Percentiles rank a stretch among this genome's conserved stretches.
Conservation (phyloP, 1,140 invertebrate genomes). For the Trachymyrmex cornetzi region DNA sequence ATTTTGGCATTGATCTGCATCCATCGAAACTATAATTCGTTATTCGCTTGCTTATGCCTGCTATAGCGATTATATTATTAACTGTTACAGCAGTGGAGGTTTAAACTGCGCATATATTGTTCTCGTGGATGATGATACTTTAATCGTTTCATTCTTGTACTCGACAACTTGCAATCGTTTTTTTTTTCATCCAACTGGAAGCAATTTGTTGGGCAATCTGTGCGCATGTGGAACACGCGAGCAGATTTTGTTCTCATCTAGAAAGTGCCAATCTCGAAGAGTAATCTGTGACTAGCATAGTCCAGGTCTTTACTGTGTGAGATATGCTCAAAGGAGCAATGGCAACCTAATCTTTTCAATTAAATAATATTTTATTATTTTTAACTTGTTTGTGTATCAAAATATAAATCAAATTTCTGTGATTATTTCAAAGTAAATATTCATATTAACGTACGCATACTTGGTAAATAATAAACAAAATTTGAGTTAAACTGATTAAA, state of each 20-base stretch:
- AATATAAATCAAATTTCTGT: too few relatives aligned
- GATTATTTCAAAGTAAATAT: too few relatives aligned
- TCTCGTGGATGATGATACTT: conserved; percentile 2
- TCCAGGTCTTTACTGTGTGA: not conserved
- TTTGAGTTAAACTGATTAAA: too few relatives aligned
- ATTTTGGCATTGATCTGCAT: conserved; percentile 36
- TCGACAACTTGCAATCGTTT: not conserved
- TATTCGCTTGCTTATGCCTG: not conserved
- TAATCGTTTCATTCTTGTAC: not conserved
- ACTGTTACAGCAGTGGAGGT: not conserved
- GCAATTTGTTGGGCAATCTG: conserved; percentile 34
- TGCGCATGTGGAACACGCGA: not conserved
- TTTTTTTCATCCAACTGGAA: not conserved
- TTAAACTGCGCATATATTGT: not conserved
- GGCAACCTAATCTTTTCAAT: too few relatives aligned
- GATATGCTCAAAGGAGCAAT: too few relatives aligned
- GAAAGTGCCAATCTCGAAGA: conserved; percentile 1
- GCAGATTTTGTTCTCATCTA: conserved; percentile 42
- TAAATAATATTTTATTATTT: too few relatives aligned
- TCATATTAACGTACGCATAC: too few relatives aligned
- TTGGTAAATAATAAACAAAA: too few relatives aligned
- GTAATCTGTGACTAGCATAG: not conserved
- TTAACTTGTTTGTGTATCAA: too few relatives aligned
- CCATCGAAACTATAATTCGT: not conserved
- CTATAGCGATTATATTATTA: not conserved